Conservation (phyloP, 1,140 invertebrate genomes). For the Drosophila azteca region DNA sequence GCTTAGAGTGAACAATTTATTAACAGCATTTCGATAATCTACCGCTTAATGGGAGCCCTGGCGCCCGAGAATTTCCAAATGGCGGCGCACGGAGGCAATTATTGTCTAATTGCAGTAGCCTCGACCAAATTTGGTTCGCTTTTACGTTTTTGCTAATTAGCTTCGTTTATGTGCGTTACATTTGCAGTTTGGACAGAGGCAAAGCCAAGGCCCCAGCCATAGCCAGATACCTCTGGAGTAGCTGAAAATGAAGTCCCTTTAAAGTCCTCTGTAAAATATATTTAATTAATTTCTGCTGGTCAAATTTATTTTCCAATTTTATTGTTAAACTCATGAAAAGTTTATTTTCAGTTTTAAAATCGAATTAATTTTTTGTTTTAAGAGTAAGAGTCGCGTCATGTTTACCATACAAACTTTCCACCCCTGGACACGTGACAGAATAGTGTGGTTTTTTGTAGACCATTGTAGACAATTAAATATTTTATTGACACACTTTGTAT, state of each 20-base stretch:
- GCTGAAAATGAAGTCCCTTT: background rate
- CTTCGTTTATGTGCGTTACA: conserved; percentile 15
- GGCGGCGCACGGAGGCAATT: conserved; percentile 4
- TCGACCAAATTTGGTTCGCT: conserved; percentile 8
- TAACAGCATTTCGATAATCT: conserved; percentile 23
- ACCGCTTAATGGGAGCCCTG: conserved; percentile 4
- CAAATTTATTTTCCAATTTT: too few relatives aligned
- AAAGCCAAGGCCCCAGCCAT: too few relatives aligned
- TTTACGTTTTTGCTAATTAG: conserved; percentile 31
- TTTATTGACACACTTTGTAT: too few relatives aligned
- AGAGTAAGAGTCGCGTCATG: too few relatives aligned
- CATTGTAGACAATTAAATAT: too few relatives aligned
- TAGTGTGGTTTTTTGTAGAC: too few relatives aligned
- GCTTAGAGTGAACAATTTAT: conserved; percentile 7
- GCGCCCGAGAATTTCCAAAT: conserved; percentile 37
- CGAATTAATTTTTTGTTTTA: too few relatives aligned
- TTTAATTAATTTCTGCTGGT: background rate
- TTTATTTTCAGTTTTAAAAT: too few relatives aligned
- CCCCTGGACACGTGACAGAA: too few relatives aligned
- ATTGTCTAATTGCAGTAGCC: background rate
- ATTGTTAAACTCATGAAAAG: too few relatives aligned
- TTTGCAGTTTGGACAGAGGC: background rate
- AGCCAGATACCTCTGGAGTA: background rate
- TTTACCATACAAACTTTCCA: too few relatives aligned
- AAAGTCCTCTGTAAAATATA: background rate